These are phyloP conservation scores for Cryptops parisi DNA, from an alignment of 2,888 invertebrate genomes.

Conservation along the genomic window DNA sequence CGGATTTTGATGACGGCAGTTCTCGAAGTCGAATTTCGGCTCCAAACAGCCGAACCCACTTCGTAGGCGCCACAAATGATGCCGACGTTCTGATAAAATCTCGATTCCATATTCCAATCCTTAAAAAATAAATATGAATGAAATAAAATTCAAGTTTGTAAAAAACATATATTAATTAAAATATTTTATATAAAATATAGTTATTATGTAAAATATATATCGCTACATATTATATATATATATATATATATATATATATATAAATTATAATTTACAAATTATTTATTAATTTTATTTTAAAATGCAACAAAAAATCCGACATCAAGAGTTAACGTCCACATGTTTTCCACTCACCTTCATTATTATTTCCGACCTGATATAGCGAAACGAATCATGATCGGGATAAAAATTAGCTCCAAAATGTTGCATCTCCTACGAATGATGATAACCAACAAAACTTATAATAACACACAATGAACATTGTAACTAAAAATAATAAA, in stretches of 20 bases:
- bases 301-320: neutral
- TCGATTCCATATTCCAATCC: slow-evolving; percentile 6
- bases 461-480: neutral
- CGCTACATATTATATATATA: too few relatives aligned
- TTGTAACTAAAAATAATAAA: neutral
- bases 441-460: neutral
- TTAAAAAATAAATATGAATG: neutral
- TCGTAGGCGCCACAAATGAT: slow-evolving; percentile 2
- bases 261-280: too few relatives aligned
- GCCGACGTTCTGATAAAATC: neutral
- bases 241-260: too few relatives aligned
- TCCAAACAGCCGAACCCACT: slow-evolving; percentile 2
- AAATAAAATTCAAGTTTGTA: too few relatives aligned
- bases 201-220: too few relatives aligned
- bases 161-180: too few relatives aligned
- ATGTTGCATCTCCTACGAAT: neutral
- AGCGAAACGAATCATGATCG: slow-evolving; percentile 2
- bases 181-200: too few relatives aligned
- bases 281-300: too few relatives aligned
- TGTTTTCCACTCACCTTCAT: neutral
- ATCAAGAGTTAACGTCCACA: too few relatives aligned
- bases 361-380: neutral
- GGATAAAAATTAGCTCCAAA: slow-evolving; percentile 9
- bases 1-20: neutral
- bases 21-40: neutral